Evolutionary conservation across 2,888 invertebrate genomes (phyloP), one percentile per base, ranked within the genome.

Genomic region (Chorisops tibialis): DNA sequence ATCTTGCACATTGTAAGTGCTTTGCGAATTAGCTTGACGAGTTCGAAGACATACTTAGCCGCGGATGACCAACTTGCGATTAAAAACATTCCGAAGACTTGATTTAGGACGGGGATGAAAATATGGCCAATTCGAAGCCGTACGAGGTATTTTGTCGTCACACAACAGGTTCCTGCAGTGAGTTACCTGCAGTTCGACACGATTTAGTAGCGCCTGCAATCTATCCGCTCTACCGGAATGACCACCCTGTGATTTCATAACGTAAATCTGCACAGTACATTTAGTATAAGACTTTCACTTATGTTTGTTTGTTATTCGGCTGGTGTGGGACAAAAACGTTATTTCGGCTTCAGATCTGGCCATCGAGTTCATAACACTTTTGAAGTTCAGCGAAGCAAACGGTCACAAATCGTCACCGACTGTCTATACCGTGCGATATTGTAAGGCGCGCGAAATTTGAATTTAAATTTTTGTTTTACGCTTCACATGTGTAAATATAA

Each of bases 231-330:
- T 21, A 35, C 19, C 35, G 38, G 43, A 45, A 18, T 37, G 49
- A 37, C 38, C 60, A 61, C 63, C 60, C 56, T 49, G 50, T 21
- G 48, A 39, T 63, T 63, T 60, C 60, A 47, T 63, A 61, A 63
- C 43, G 35, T 18, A 47, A 11, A 54, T 61, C 47, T 63, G 30
- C 30, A 14, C 30, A 43, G 45, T 16, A 43, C 43, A 56, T 41
- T 43, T 43, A 50, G 52, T 50, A 51, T 49, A 63, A 45, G 18
- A 63, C 63, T 63, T 63, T 63, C 63, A 61, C 63, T 56, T 37
- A 41, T 56, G 56, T 56, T 22, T 54, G 50, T 45, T 54, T 56
- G 21, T 30, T 56, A 7, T 56, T 35, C 43, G 30, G 41, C 43
- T 14, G 9, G 30, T 45, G 56, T 24, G 43, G n/a, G 30, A 45